phyloP scores from a whole-genome alignment of 1,140 invertebrate genomes.

The Drosophila guanche region DNA sequence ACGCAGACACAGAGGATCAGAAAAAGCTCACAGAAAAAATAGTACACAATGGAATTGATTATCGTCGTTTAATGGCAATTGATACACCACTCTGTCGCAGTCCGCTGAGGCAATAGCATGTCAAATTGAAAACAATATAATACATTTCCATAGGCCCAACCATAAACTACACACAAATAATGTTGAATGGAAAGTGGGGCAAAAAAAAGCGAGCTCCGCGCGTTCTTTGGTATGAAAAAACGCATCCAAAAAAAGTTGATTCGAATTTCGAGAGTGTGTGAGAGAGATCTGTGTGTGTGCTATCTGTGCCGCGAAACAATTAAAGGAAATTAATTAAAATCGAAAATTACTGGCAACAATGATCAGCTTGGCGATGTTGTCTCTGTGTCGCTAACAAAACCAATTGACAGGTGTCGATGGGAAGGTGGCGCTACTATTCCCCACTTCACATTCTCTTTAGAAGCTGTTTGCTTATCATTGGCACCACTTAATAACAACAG shows the following conservation, averaged over 20 bases:
- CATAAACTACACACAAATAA: conserved; percentile 10
- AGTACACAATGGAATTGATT: conserved; percentile 59
- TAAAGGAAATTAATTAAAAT: conserved; percentile 29
- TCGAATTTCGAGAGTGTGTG: not conserved
- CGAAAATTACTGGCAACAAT: conserved; percentile 8
- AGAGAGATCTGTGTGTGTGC: not conserved
- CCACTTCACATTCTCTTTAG: no score
- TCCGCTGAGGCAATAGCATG: conserved; percentile 35
- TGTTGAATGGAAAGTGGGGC: conserved; percentile 34
- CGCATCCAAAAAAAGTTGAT: no score
- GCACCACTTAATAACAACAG: no score
- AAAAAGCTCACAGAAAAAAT: conserved; percentile 7
- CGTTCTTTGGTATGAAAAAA: conserved; percentile 27
- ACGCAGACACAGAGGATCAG: conserved; percentile 19
- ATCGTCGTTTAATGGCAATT: conserved; percentile 59
- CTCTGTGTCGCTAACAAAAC: conserved; percentile 1
- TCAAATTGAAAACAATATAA: conserved; percentile 46
- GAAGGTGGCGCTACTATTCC: no score
- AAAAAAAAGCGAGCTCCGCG: conserved; percentile 29
- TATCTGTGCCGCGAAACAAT: conserved; percentile 16
- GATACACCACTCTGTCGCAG: conserved; percentile 44
- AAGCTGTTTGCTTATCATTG: no score
- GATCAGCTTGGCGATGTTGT: conserved; percentile 23
- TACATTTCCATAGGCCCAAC: not conserved
- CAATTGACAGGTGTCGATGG: conserved; percentile 19